A percentile compares a stretch with the other conserved stretches of the same genome.
phyloP scores from a whole-genome alignment of 2,797 vertebrate species.

The Mallotus villosus region DNA sequence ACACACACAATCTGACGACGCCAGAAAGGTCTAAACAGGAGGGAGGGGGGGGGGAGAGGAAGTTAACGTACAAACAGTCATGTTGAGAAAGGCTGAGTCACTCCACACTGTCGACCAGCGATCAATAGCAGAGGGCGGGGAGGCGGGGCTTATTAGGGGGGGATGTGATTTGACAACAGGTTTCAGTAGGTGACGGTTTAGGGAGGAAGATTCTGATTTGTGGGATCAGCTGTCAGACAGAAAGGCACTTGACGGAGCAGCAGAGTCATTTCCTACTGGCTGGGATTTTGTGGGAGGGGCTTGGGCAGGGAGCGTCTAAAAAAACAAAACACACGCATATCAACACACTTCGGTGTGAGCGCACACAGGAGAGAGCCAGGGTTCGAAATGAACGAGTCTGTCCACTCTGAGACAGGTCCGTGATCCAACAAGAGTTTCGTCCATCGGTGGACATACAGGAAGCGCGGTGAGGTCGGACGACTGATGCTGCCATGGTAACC shows the following conservation, averaged over 20 bases:
- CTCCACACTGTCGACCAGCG: conserved; percentile 41
- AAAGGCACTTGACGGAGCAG: conserved; percentile 56
- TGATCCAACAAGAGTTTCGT: neutral
- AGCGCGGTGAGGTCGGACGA: neutral
- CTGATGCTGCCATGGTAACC: conserved; percentile 26
- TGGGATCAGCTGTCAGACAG: conserved; percentile 24
- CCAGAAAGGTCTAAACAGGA: neutral
- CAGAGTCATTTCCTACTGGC: conserved; percentile 19
- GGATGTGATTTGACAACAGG: neutral
- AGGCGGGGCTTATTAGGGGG: conserved; percentile 20
- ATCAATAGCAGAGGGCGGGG: conserved; percentile 17
- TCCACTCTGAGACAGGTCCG: neutral
- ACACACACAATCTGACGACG: neutral
- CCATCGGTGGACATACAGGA: neutral
- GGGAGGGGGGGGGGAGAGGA: neutral
- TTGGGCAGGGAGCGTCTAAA: neutral
- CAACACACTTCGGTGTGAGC: neutral
- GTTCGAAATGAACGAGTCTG: conserved; percentile 21
- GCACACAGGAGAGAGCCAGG: neutral
- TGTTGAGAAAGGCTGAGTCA: neutral
- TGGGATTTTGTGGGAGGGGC: neutral
- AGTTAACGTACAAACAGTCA: neutral
- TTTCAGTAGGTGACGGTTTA: neutral
- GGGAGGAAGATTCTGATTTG: conserved; percentile 20
- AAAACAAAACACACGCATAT: too few relatives aligned